Evolutionary conservation across 2,113 vertebrate genomes (phyloP).

Genomic region (Alaudala cheleensis): DNA sequence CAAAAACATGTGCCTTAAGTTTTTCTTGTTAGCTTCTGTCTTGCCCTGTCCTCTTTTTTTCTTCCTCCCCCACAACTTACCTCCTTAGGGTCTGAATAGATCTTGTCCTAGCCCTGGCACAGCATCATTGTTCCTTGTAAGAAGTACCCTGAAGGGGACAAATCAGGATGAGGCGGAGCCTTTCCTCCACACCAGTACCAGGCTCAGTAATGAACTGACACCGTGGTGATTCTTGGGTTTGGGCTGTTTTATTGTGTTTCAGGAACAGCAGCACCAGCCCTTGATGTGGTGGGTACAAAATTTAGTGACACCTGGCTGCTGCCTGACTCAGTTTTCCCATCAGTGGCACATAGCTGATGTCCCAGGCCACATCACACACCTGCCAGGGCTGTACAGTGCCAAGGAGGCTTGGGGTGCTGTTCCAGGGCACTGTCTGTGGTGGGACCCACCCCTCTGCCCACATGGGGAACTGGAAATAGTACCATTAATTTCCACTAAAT

Average conservation of each 20-base stretch:
- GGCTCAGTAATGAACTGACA: background rate
- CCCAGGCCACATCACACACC: background rate
- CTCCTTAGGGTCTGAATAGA: background rate
- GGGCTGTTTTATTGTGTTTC: background rate
- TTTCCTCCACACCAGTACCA: fast-evolving
- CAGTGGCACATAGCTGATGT: background rate
- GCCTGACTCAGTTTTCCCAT: background rate
- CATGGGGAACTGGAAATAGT: fast-evolving
- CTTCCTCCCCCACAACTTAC: background rate
- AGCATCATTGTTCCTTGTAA: background rate
- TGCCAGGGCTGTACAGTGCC: fast-evolving
- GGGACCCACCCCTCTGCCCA: background rate
- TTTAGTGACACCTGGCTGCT: background rate
- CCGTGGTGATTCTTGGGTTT: background rate
- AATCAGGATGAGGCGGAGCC: fast-evolving
- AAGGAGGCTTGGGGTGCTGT: background rate
- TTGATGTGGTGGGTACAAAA: background rate
- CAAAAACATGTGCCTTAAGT: background rate
- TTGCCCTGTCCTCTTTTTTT: background rate
- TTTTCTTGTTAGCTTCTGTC: background rate
- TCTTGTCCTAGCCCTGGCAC: background rate
- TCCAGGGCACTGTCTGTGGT: background rate
- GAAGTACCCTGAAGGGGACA: background rate
- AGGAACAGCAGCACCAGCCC: background rate
- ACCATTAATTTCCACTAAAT: background rate